Base-by-base conservation (phyloP, 2,113 vertebrate genomes). In the Oryzias celebensis region DNA sequence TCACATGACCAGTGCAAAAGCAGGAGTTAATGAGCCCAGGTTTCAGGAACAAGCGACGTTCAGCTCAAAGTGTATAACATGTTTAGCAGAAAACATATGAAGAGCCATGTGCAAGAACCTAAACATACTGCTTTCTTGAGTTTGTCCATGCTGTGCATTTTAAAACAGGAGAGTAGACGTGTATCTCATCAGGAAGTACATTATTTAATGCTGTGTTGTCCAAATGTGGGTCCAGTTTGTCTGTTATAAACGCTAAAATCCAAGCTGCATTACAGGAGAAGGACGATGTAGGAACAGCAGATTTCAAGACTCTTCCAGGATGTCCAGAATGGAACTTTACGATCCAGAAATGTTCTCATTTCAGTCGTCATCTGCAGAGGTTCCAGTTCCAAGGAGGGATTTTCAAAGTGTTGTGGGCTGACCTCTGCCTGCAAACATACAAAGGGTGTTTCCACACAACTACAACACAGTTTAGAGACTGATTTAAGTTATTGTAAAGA, bases 351-450 rank as follows among this genome's bases (percentile, higher is more conserved):
- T 15, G 13, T 56, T 65, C 23, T 63, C 50, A 14, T 16, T 47
- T 45, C 51, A 71, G 16, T 64, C 56, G 42, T 58, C 16, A 55
- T 50, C 43, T 28, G 22, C 36, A 61, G 49, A 57, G 41, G 65
- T 20, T 76, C 63, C 68, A 79, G 85, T 85, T 88, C 78, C 80
- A 84, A 65, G 78, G 68, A 58, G 22, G 54, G 58, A 64, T 84
- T 16, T 71, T 99, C 93, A 99, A 93, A 99, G 91, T 7, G 93
- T 97, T 58, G 97, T 99, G 70, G 97, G 97, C 74, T 98, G 96
- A 73, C 97, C 95, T 84, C 94, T 94, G 86, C 94, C 97, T 99
- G 87, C 20, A 79, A 24, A 58, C 2, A 71, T 68, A 73, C 8
- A 85, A 36, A 67, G 1, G 7, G 43, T 36, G 36, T 36, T 36